phyloP scores from a whole-genome alignment of 2,113 vertebrate species.

The Philantomba maxwellii region DNA sequence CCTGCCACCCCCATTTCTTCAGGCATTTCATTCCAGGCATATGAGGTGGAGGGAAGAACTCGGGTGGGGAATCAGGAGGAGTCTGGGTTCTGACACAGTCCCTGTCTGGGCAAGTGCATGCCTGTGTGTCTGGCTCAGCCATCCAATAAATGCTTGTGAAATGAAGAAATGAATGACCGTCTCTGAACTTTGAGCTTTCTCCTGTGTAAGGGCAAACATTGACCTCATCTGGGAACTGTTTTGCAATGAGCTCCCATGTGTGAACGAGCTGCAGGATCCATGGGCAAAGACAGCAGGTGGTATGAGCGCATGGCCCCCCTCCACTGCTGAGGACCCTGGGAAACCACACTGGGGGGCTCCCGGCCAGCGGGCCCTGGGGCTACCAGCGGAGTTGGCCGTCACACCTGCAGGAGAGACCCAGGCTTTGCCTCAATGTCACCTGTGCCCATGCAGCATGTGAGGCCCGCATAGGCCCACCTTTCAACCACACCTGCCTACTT shows the following conservation, averaged over 20 bases:
- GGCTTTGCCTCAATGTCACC: neutral
- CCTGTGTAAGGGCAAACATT: neutral
- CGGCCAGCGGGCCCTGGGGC: fast-evolving
- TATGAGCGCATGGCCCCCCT: fast-evolving
- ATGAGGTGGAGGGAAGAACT: neutral
- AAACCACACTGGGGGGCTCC: neutral
- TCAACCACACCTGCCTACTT: neutral
- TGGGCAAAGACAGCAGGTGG: neutral
- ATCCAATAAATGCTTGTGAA: neutral
- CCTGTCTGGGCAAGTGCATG: neutral
- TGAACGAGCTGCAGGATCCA: neutral
- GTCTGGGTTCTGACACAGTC: neutral
- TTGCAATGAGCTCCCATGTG: neutral
- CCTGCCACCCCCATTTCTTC: neutral
- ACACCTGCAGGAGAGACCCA: neutral
- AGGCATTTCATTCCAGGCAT: neutral
- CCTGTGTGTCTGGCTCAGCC: neutral
- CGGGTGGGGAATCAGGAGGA: neutral
- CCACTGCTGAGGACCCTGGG: neutral
- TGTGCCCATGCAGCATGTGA: neutral
- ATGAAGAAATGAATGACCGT: constrained; percentile 1
- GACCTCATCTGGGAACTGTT: neutral
- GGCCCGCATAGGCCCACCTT: neutral
- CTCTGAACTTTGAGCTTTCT: neutral
- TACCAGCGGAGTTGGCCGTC: neutral